Evolutionary conservation across 2,888 invertebrate genomes (phyloP).

Genomic region (Torymus tubicola): DNA sequence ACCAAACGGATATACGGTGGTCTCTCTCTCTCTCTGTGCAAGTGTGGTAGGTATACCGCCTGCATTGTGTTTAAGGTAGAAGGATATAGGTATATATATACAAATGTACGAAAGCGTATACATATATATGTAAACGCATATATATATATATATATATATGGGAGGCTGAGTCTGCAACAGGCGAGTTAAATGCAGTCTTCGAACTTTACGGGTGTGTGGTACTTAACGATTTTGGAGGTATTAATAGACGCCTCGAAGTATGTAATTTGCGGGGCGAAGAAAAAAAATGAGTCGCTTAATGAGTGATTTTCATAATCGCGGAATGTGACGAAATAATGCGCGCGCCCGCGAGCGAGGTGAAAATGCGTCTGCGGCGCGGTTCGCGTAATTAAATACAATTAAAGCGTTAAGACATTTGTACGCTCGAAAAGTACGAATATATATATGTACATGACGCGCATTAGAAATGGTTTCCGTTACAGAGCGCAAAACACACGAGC

Average conservation of each 20-base stretch:
- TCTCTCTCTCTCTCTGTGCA: too few species aligned
- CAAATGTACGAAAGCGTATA: too few species aligned
- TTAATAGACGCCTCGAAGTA: neutral
- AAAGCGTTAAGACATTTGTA: conserved; percentile 32
- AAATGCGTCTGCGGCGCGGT: conserved; percentile 17
- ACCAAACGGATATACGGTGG: neutral
- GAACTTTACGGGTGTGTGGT: too few species aligned
- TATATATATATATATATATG: too few species aligned
- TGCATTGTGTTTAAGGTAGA: too few species aligned
- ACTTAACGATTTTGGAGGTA: neutral
- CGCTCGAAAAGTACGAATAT: neutral
- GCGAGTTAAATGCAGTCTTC: too few species aligned
- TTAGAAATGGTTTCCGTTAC: conserved; percentile 34
- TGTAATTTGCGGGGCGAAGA: neutral
- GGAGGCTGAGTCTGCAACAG: too few species aligned
- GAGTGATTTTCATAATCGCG: conserved; percentile 37
- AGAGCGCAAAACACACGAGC: neutral
- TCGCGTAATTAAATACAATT: conserved; percentile 44
- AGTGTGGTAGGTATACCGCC: too few species aligned
- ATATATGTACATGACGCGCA: neutral
- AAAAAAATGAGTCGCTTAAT: neutral
- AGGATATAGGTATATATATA: too few species aligned
- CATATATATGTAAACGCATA: too few species aligned
- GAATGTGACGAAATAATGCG: conserved; percentile 36
- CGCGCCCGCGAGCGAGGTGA: neutral